phyloP scores from a whole-genome alignment of 2,113 vertebrate genomes.

The Australoheros scitulus region DNA sequence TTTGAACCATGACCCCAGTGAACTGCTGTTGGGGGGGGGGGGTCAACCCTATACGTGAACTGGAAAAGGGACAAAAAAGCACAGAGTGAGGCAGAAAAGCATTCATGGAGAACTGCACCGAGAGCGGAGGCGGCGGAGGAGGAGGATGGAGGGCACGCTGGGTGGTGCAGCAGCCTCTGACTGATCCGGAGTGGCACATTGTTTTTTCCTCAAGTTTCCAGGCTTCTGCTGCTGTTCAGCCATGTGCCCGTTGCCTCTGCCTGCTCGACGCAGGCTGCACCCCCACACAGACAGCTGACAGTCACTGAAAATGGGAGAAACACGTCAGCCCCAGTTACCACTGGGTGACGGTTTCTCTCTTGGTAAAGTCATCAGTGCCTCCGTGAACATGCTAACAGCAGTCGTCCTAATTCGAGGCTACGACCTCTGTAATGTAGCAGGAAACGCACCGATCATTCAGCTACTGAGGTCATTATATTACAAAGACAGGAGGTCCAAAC shows the following conservation, averaged over 20 bases:
- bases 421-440: too few species aligned
- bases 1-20: too few species aligned
- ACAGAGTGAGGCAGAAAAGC: not conserved
- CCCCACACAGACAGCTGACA: not conserved
- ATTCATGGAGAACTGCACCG: accelerated
- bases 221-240: slow-evolving; percentile 50
- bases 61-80: not conserved
- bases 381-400: too few species aligned
- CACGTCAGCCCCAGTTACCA: not conserved
- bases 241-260: slow-evolving; percentile 54
- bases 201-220: slow-evolving; percentile 36
- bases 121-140: not conserved
- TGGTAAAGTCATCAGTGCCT: too few species aligned
- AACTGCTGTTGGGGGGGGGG: not conserved
- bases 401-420: too few species aligned
- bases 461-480: too few species aligned
- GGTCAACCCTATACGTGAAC: not conserved
- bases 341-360: too few species aligned
- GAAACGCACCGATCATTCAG: too few species aligned
- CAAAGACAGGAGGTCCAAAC: too few species aligned
- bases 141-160: not conserved
- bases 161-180: slow-evolving; percentile 1
- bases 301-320: not conserved
- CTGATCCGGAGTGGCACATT: slow-evolving; percentile 67
- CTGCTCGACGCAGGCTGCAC: slow-evolving; percentile 5